Conservation (phyloP, 2,113 vertebrate genomes). For the Scytalopus superciliaris region DNA sequence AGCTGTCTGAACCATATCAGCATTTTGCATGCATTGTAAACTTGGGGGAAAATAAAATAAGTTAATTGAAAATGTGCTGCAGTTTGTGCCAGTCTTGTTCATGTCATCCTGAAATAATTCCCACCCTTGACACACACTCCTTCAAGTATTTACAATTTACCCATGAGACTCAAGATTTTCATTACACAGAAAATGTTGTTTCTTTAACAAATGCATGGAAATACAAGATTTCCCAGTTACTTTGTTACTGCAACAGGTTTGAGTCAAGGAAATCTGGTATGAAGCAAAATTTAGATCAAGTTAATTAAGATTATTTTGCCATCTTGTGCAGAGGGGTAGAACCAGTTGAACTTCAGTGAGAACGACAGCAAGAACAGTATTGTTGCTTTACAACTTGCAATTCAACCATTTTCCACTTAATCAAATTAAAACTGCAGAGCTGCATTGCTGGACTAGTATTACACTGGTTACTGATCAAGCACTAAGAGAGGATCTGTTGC, state of each 20-base stretch:
- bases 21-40: slow-evolving; percentile 19
- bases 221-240: background rate
- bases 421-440: background rate
- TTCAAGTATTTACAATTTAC: slow-evolving; percentile 1
- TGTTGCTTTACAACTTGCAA: background rate
- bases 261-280: background rate
- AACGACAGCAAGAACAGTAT: background rate
- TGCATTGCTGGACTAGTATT: background rate
- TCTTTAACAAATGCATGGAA: background rate
- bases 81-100: background rate
- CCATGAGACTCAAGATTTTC: background rate
- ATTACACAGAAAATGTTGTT: background rate
- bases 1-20: slow-evolving; percentile 9
- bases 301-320: background rate
- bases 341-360: background rate
- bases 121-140: background rate
- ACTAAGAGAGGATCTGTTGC: background rate
- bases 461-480: background rate
- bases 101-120: slow-evolving; percentile 6
- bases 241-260: background rate
- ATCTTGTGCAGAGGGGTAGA: background rate
- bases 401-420: background rate
- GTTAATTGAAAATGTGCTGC: slow-evolving; percentile 7
- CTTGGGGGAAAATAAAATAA: background rate
- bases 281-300: background rate